phyloP scores from a whole-genome alignment of 2,888 invertebrate genomes.

The Lasioglossum figueresi region DNA sequence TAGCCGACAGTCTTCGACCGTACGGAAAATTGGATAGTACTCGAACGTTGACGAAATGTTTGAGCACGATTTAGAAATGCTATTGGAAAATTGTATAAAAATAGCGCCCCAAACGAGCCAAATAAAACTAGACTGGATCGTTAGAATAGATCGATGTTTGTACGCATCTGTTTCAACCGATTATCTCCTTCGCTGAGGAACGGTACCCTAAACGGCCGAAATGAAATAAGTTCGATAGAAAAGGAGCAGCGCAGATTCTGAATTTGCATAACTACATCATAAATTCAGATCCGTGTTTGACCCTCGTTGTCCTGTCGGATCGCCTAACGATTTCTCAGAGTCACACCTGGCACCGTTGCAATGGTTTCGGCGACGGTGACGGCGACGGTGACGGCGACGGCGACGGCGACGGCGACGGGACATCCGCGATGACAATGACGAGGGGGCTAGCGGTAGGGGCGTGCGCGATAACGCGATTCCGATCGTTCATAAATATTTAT shows the following conservation, averaged over 20 bases:
- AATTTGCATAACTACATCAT: not conserved
- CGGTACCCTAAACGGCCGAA: not conserved
- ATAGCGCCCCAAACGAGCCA: not conserved
- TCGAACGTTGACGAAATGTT: not conserved
- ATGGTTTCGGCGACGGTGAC: conserved; percentile 17
- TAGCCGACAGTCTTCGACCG: not conserved
- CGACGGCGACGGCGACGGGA: not conserved
- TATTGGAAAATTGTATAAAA: not conserved
- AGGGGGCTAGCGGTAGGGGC: conserved; percentile 31
- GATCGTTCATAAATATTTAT: conserved; percentile 79
- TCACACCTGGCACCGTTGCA: conserved; percentile 14
- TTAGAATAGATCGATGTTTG: not conserved
- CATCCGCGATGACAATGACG: conserved; percentile 15
- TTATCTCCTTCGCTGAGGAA: not conserved
- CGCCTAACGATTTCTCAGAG: conserved; percentile 8
- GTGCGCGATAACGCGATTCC: conserved; percentile 54
- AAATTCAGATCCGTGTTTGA: not conserved
- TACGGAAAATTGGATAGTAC: not conserved
- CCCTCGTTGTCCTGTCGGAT: not conserved
- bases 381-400: no score
- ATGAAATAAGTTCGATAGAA: not conserved
- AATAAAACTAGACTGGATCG: not conserved
- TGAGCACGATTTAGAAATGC: not conserved
- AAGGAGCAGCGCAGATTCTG: not conserved
- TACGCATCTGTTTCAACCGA: not conserved